Conservation (phyloP, 2,888 invertebrate genomes). For the Limenitis camilla region DNA sequence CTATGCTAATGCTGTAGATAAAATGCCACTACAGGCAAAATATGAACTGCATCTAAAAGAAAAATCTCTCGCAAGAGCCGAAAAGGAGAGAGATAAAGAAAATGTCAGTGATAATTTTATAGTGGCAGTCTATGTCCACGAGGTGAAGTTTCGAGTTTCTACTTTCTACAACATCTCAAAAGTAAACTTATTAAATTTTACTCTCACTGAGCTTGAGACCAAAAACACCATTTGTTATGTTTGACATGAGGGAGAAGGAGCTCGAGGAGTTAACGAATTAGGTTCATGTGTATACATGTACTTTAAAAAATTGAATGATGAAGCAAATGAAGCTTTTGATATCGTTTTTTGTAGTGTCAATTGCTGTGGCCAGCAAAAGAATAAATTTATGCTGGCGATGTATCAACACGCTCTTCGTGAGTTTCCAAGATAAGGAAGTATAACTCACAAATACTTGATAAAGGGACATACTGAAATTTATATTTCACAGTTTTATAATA, state of each 20-base stretch:
- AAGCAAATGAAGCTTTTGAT: too few species aligned
- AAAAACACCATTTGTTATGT: constrained; percentile 10
- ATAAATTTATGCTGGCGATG: too few species aligned
- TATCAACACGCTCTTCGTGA: too few species aligned
- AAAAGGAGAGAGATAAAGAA: constrained; percentile 14
- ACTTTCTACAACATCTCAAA: constrained; percentile 15
- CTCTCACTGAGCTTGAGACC: constrained; percentile 1
- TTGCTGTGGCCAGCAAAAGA: too few species aligned
- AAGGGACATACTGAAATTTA: too few species aligned
- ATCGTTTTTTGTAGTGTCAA: too few species aligned
- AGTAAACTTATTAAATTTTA: constrained; percentile 15
- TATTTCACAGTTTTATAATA: too few species aligned
- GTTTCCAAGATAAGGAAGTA: too few species aligned
- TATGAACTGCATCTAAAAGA: constrained; percentile 8
- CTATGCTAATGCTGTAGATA: constrained; percentile 19
- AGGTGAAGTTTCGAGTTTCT: constrained; percentile 15
- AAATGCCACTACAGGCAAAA: not conserved
- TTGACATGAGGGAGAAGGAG: constrained; percentile 17
- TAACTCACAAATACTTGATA: too few species aligned
- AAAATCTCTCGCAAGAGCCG: constrained; percentile 7
- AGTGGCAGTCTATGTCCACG: constrained; percentile 12
- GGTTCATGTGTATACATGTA: too few species aligned
- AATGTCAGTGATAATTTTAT: not conserved
- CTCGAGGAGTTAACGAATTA: constrained; percentile 9
- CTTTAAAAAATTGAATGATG: too few species aligned